Evolutionary conservation across 2,888 invertebrate genomes (phyloP).

Genomic region (Ommatoiulus sabulosus): DNA sequence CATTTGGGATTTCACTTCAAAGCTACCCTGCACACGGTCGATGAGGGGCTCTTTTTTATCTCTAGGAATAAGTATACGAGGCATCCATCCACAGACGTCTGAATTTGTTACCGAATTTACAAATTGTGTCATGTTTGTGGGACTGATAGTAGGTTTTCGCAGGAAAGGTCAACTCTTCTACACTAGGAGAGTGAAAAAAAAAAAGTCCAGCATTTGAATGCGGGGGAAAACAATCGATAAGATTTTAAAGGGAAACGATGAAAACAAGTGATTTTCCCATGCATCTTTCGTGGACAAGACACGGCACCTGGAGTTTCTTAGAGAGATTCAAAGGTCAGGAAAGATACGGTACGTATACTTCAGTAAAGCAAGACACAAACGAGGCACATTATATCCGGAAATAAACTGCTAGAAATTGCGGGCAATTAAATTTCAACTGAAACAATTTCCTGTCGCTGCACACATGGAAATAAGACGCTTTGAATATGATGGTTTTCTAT

Average conservation of each 20-base stretch:
- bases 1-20: slow-evolving; percentile 30
- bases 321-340: too few relatives aligned
- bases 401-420: too few relatives aligned
- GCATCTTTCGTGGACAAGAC: background rate
- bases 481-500: too few relatives aligned
- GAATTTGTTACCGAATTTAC: slow-evolving; percentile 33
- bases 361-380: too few relatives aligned
- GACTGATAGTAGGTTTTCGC: slow-evolving; percentile 11
- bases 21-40: slow-evolving; percentile 21
- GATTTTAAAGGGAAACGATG: slow-evolving; percentile 30
- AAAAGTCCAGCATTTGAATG: background rate
- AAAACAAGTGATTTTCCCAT: slow-evolving; percentile 4
- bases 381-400: too few relatives aligned
- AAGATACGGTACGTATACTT: too few relatives aligned
- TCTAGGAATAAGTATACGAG: background rate
- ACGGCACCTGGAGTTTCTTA: too few relatives aligned
- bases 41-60: background rate
- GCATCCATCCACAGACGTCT: slow-evolving; percentile 2
- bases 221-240: background rate
- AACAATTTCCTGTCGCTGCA: too few relatives aligned
- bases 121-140: slow-evolving; percentile 40
- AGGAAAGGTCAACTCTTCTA: slow-evolving; percentile 28
- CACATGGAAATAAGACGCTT: too few relatives aligned
- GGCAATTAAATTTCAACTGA: too few relatives aligned
- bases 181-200: too few relatives aligned